Percentiles rank a stretch among this genome's conserved stretches.
phyloP scores from a whole-genome alignment of 2,888 invertebrate species.

The Caenorhabditis plicata region DNA sequence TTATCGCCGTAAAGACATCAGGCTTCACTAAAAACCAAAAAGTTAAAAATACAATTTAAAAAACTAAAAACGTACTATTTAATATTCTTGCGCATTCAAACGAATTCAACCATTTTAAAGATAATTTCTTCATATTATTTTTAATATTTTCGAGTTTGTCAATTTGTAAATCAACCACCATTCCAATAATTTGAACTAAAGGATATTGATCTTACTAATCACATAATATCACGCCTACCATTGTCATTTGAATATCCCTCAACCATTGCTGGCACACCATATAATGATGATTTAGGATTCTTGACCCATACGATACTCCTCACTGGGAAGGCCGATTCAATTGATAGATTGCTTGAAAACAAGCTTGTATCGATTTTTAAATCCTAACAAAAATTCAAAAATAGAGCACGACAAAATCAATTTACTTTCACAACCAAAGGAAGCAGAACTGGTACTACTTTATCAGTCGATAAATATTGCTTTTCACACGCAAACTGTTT shows the following conservation, averaged over 20 bases:
- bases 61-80: conserved; percentile 64
- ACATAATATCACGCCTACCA: conserved; percentile 14
- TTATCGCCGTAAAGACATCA: conserved; percentile 80
- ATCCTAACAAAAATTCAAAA: not conserved
- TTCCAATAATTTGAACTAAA: conserved; percentile 29
- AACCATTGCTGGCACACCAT: conserved; percentile 37
- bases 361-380: conserved; percentile 20
- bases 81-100: conserved; percentile 70
- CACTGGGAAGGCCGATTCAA: conserved; percentile 28
- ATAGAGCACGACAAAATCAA: not conserved
- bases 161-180: conserved; percentile 3
- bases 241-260: conserved; percentile 11
- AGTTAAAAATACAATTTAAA: not conserved
- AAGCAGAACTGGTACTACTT: conserved; percentile 18
- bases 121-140: conserved; percentile 22
- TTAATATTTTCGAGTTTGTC: conserved; percentile 7
- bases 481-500: too few relatives aligned
- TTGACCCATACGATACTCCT: conserved; percentile 32
- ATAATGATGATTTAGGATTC: conserved; percentile 18
- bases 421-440: conserved; percentile 31
- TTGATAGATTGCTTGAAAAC: conserved; percentile 22
- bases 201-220: not conserved
- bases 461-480: conserved; percentile 19
- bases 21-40: conserved; percentile 67
- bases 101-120: conserved; percentile 31